A percentile compares a stretch with the other conserved stretches of the same genome.
phyloP scores from a whole-genome alignment of 2,797 vertebrate species.

The Lophura swinhoii region DNA sequence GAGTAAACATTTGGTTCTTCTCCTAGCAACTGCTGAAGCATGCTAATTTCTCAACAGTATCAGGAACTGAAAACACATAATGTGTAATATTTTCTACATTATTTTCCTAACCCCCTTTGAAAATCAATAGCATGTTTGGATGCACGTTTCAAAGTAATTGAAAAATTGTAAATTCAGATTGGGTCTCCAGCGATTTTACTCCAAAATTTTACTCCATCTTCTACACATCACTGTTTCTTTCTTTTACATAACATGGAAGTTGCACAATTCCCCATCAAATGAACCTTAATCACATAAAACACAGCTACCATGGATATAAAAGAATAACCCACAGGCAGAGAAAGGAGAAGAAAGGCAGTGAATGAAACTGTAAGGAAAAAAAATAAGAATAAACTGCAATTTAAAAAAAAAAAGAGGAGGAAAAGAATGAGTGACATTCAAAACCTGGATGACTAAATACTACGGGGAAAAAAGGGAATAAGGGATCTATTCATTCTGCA shows the following conservation, averaged over 20 bases:
- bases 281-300: not conserved
- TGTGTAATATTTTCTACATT: not conserved
- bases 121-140: not conserved
- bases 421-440: not conserved
- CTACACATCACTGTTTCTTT: not conserved
- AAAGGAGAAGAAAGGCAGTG: not conserved
- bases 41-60: not conserved
- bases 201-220: not conserved
- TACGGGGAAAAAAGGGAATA: not conserved
- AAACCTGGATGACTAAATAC: not conserved
- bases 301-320: not conserved
- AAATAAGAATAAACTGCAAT: not conserved
- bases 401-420: not conserved
- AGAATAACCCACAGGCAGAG: not conserved
- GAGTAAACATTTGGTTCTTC: conserved; percentile 19
- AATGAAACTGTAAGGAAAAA: not conserved
- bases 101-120: not conserved
- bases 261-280: not conserved
- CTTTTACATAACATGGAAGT: not conserved
- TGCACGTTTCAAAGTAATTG: not conserved
- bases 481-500: not conserved
- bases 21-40: not conserved
- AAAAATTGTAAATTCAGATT: not conserved
- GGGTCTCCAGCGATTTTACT: not conserved
- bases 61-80: not conserved